Evolutionary conservation across 2,888 invertebrate species (phyloP).

Genomic region (Sympetrum striolatum): DNA sequence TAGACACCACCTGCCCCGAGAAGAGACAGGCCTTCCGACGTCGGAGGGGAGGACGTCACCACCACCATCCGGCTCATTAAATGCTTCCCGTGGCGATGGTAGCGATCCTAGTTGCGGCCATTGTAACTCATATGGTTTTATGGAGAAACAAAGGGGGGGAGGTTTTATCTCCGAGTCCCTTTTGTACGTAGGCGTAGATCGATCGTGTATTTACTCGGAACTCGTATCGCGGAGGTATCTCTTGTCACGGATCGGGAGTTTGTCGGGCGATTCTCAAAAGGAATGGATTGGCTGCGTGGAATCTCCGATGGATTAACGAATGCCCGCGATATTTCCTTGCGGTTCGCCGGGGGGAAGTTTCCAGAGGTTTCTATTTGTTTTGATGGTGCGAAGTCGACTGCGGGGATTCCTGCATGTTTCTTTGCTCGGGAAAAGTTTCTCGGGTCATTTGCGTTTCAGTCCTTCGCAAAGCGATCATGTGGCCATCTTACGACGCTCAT

Average conservation of each 20-base stretch:
- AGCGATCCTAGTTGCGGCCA: conserved; percentile 53
- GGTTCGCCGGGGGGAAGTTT: neutral
- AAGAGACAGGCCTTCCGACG: conserved; percentile 53
- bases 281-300: neutral
- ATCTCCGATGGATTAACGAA: neutral
- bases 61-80: conserved; percentile 57
- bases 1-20: conserved; percentile 21
- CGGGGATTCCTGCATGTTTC: neutral
- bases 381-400: neutral
- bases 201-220: neutral
- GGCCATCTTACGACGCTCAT: too few relatives aligned
- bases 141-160: neutral
- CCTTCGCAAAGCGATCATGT: too few relatives aligned
- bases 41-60: conserved; percentile 58
- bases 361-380: neutral
- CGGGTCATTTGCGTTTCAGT: neutral
- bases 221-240: neutral
- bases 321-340: neutral
- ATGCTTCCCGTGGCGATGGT: conserved; percentile 65
- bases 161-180: neutral
- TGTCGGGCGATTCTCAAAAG: neutral
- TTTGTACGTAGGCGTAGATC: neutral
- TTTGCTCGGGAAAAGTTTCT: neutral
- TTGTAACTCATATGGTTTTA: neutral
- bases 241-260: neutral